Conservation (phyloP, 2,888 invertebrate genomes). For the Cephus runcator region DNA sequence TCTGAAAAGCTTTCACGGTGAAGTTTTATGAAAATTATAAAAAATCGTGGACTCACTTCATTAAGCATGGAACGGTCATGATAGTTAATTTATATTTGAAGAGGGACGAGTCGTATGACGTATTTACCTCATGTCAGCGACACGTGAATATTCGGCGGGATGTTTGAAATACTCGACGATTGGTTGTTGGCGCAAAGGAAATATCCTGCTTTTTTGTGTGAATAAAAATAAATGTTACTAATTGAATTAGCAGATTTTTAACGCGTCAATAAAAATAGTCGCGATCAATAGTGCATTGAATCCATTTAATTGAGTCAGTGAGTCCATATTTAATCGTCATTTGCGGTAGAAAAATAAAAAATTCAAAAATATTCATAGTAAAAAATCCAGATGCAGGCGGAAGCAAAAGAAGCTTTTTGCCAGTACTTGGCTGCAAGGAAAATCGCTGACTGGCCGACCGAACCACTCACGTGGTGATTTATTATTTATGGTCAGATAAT, state of each 20-base stretch:
- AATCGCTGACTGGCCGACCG: slow-evolving; percentile 39
- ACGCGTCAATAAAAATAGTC: neutral
- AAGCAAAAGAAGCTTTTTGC: slow-evolving; percentile 27
- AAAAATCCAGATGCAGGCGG: neutral
- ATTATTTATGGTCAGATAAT: slow-evolving; percentile 31
- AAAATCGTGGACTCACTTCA: neutral
- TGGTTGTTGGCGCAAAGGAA: neutral
- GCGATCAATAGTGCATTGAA: neutral
- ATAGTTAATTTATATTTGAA: neutral
- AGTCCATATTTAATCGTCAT: neutral
- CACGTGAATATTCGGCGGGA: neutral
- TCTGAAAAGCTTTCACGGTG: neutral
- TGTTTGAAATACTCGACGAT: neutral
- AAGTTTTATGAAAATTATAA: neutral
- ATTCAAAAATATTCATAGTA: neutral
- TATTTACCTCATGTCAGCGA: neutral
- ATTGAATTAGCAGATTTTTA: neutral
- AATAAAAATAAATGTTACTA: neutral
- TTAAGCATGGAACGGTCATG: neutral
- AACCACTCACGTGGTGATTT: slow-evolving; percentile 28
- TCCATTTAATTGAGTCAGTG: neutral
- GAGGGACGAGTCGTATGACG: neutral
- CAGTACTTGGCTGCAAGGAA: slow-evolving; percentile 25
- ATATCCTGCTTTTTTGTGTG: neutral
- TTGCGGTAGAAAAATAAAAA: neutral